A percentile compares a stretch with the other conserved stretches of the same genome.
Evolutionary conservation across 2,888 invertebrate species (phyloP).

Genomic region (Pecten maximus): DNA sequence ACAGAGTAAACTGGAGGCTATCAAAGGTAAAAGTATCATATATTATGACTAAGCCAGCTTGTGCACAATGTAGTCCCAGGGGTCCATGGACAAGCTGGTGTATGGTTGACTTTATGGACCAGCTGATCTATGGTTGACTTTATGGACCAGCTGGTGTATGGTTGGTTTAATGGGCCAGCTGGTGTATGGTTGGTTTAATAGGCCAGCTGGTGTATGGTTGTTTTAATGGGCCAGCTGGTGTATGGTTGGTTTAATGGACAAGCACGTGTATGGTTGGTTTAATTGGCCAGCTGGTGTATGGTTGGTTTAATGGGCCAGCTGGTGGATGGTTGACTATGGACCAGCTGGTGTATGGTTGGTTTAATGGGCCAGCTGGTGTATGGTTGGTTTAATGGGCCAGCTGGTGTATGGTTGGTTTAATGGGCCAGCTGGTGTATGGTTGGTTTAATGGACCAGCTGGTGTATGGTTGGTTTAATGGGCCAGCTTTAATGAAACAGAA

Average conservation of each 20-base stretch:
- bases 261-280: not conserved
- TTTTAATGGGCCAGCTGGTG: not conserved
- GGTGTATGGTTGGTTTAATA: not conserved
- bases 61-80: no score
- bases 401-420: not conserved
- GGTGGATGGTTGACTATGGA: not conserved
- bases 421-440: not conserved
- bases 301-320: not conserved
- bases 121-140: not conserved
- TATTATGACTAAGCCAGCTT: no score
- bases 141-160: no score
- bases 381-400: not conserved
- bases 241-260: no score
- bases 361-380: not conserved
- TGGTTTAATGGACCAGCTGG: not conserved
- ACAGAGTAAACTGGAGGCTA: no score
- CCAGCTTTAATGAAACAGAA: not conserved
- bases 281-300: not conserved
- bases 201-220: not conserved
- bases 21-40: no score
- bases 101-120: not conserved
- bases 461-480: not conserved
- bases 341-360: not conserved
- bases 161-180: no score
- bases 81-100: not conserved